A percentile compares a stretch with the other conserved stretches of the same genome.
Conservation (phyloP, 2,797 vertebrate genomes). For the Danio albolineatus region DNA sequence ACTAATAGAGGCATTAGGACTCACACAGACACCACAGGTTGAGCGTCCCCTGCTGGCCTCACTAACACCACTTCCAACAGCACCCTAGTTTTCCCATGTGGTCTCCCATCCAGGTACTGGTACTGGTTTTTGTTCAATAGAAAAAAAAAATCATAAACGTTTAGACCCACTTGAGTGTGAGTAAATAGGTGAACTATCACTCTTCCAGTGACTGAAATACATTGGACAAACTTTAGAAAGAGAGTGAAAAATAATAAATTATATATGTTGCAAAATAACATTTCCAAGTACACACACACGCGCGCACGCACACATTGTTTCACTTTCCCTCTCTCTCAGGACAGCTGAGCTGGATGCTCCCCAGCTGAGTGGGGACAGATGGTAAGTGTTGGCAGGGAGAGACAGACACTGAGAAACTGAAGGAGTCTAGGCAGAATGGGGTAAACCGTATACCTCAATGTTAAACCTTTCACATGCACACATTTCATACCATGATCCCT, state of each 20-base stretch:
- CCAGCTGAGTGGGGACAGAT: conserved; percentile 56
- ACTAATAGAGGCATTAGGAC: too few relatives aligned
- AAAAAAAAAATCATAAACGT: too few relatives aligned
- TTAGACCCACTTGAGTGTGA: too few relatives aligned
- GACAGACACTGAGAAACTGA: conserved; percentile 35
- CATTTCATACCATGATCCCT: conserved; percentile 12
- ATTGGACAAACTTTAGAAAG: background rate
- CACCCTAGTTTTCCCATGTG: too few relatives aligned
- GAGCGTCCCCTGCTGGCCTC: too few relatives aligned
- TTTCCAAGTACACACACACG: background rate
- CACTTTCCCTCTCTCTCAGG: conserved; percentile 35
- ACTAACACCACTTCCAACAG: too few relatives aligned
- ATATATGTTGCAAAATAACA: background rate
- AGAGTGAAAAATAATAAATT: background rate
- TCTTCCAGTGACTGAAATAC: too few relatives aligned
- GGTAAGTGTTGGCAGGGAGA: conserved; percentile 50
- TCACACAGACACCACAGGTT: too few relatives aligned
- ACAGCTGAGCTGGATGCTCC: conserved; percentile 52
- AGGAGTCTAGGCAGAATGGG: conserved; percentile 8
- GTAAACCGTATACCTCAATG: conserved; percentile 12
- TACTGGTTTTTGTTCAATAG: too few relatives aligned
- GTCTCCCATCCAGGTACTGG: too few relatives aligned
- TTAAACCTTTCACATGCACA: conserved; percentile 23
- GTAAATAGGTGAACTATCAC: too few relatives aligned
- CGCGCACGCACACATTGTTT: background rate